Evolutionary conservation across 2,797 vertebrate genomes (phyloP).

Genomic region (Chiroxiphia lanceolata): DNA sequence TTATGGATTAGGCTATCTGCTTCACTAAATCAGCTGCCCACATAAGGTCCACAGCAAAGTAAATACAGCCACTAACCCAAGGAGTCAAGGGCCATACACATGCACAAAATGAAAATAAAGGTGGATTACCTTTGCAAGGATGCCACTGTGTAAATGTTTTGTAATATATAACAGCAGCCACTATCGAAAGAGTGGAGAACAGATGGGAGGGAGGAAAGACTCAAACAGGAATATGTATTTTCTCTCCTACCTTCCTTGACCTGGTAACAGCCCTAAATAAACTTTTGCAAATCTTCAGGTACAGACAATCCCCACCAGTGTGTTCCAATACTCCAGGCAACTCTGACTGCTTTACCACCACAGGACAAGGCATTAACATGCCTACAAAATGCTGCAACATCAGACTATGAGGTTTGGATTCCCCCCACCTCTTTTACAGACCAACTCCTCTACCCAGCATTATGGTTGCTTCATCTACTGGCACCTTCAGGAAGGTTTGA

Average conservation of each 20-base stretch:
- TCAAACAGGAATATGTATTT: neutral
- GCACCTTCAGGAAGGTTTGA: neutral
- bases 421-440: neutral
- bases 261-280: neutral
- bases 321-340: neutral
- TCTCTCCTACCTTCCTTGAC: neutral
- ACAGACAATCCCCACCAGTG: neutral
- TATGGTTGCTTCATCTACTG: neutral
- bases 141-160: neutral
- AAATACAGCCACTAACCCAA: neutral
- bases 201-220: conserved; percentile 9
- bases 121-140: neutral
- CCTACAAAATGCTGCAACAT: neutral
- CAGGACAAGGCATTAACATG: neutral
- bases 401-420: neutral
- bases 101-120: neutral
- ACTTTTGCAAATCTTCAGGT: neutral
- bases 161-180: neutral
- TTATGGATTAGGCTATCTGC: neutral
- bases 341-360: neutral
- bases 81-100: neutral
- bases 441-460: neutral
- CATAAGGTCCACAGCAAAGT: neutral
- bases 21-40: neutral
- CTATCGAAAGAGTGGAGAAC: neutral